Percentiles rank a stretch among this genome's conserved stretches.
Evolutionary conservation across 2,113 vertebrate species (phyloP).

Genomic region (Macquaria australasica): DNA sequence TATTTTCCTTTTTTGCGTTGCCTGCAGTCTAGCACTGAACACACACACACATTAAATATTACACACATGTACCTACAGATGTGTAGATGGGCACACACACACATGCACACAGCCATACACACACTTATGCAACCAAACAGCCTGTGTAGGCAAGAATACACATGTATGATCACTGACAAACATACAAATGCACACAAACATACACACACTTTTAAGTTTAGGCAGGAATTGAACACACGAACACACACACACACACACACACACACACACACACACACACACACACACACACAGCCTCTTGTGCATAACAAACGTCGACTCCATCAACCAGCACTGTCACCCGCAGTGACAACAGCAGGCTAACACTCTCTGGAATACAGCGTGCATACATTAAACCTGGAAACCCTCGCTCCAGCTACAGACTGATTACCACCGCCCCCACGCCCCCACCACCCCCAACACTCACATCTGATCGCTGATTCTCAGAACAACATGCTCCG

Average conservation of each 20-base stretch:
- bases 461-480: slow-evolving; percentile 14
- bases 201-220: background rate
- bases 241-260: slow-evolving; percentile 13
- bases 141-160: background rate
- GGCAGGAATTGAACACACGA: background rate
- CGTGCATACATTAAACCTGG: slow-evolving; percentile 29
- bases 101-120: background rate
- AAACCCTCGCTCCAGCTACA: background rate
- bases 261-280: background rate
- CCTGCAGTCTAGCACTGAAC: slow-evolving; percentile 21
- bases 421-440: slow-evolving; percentile 16
- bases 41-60: slow-evolving; percentile 20
- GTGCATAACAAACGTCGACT: slow-evolving; percentile 20
- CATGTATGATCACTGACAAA: background rate
- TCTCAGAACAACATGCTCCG: background rate
- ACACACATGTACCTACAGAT: background rate
- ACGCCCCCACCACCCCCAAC: background rate
- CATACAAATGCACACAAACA: no score
- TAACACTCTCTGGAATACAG: slow-evolving; percentile 28
- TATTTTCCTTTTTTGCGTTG: slow-evolving; percentile 3
- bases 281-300: background rate
- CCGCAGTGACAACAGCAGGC: slow-evolving; percentile 47
- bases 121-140: slow-evolving; percentile 1
- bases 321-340: slow-evolving; percentile 31
- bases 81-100: background rate